Evolutionary conservation across 37 sponge, comb jelly and placozoan genomes (phyloP), one percentile per base, ranked within the genome.

Genomic region (Oopsacas minuta): DNA sequence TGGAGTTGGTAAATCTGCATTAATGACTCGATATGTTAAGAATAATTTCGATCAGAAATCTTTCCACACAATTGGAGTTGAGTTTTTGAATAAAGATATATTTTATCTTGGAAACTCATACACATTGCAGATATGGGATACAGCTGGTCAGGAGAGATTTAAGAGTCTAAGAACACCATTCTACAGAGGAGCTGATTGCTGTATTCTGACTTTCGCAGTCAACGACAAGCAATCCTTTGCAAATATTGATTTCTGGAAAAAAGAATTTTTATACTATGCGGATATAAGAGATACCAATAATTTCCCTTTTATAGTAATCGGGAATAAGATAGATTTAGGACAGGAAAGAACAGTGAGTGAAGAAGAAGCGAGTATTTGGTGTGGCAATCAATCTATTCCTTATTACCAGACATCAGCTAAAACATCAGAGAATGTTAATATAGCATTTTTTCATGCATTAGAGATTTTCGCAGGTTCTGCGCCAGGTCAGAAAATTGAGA

Each of bases 41-140:
- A 92, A 97, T 83, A 90, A 91, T 51, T 97, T 93, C 51, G 99
- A 97, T 49, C 90, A 93, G 0, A 87, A 90, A 30, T 90, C 92
- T 39, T 94, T 93, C 42, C 99, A 97, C 85, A 97, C 99, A 37
- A 97, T 97, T 35, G 99, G 99, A 0, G 99, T 97, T 81, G 99
- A 97, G 83, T 97, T 97, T 51, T 92, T 97, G 75, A 95, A 91
- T 84, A 93, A 95, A 52, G 92, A 93, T 53, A 52, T 95, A 23
- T 89, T 84, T 35, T 85, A 93, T 15, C 90, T 95, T n/a, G 85
- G 88, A 0, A 88, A 86, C 25, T 81, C 88, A 36, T 97, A 91
- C 86, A 94, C 99, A 5, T 85, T 97, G 28, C 94, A 97, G 83
- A 97, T 97, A 34, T 97, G 97, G 97, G 99, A 97, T 86, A 97